A percentile compares a stretch with the other conserved stretches of the same genome.
Conservation (phyloP, 2,797 vertebrate species). For the Smutsia temminckii region DNA sequence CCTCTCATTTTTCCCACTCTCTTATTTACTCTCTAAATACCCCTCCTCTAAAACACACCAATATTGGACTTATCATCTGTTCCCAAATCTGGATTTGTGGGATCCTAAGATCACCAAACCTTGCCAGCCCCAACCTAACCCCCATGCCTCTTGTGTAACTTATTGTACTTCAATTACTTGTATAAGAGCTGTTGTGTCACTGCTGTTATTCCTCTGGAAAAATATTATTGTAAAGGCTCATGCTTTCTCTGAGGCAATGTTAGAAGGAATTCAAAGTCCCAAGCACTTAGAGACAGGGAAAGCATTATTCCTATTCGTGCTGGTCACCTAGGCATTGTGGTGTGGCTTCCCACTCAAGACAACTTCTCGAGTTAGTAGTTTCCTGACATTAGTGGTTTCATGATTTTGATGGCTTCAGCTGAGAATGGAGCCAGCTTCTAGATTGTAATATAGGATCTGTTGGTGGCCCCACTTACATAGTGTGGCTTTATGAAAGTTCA, state of each 20-base stretch:
- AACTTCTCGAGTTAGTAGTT: background rate
- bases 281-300: background rate
- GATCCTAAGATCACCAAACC: background rate
- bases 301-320: rapidly evolving
- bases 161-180: background rate
- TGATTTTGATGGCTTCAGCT: background rate
- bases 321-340: background rate
- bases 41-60: background rate
- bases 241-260: background rate
- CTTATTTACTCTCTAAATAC: background rate
- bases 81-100: background rate
- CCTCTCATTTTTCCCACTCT: background rate
- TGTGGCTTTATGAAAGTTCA: background rate
- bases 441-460: background rate
- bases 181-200: rapidly evolving
- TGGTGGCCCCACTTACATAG: background rate
- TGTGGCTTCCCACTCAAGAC: background rate
- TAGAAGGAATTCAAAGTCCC: background rate
- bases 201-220: background rate
- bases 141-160: background rate
- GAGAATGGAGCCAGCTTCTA: background rate
- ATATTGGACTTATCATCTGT: background rate
- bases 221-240: no score
- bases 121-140: background rate
- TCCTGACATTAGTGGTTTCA: background rate